Conservation (phyloP, 2,888 invertebrate genomes). For the Lepidonotus clava region DNA sequence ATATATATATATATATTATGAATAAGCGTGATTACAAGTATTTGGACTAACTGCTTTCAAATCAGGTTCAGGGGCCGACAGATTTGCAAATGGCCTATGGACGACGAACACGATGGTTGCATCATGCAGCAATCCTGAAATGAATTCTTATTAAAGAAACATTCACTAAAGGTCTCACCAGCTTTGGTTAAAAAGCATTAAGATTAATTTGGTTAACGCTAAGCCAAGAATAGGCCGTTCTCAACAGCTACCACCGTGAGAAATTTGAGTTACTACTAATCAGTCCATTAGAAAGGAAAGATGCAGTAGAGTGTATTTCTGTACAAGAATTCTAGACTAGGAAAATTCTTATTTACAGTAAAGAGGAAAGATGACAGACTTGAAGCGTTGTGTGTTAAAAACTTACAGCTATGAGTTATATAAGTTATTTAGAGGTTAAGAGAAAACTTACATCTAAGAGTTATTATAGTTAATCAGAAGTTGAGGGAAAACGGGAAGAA, state of each 20-base stretch:
- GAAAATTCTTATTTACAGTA: not conserved
- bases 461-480: constrained; percentile 9
- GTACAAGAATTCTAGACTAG: not conserved
- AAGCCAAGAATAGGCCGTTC: not conserved
- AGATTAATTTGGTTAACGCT: not conserved
- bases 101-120: not conserved
- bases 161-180: constrained; percentile 53
- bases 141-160: constrained; percentile 5
- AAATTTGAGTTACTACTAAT: not conserved
- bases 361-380: not conserved
- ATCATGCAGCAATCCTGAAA: constrained; percentile 49
- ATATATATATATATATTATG: too few species aligned
- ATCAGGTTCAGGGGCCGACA: too few species aligned
- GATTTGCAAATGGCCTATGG: constrained; percentile 4
- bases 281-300: not conserved
- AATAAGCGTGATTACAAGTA: too few species aligned
- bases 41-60: too few species aligned
- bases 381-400: not conserved
- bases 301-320: not conserved
- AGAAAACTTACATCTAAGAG: constrained; percentile 19
- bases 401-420: not conserved
- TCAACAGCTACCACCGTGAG: constrained; percentile 14
- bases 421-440: too few species aligned
- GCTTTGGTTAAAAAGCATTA: constrained; percentile 45
- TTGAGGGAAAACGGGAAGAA: not conserved